A percentile compares a stretch with the other conserved stretches of the same genome.
These are phyloP conservation scores for Mellilla xanthometata DNA, from an alignment of 2,888 invertebrate species.

Conservation along the genomic window DNA sequence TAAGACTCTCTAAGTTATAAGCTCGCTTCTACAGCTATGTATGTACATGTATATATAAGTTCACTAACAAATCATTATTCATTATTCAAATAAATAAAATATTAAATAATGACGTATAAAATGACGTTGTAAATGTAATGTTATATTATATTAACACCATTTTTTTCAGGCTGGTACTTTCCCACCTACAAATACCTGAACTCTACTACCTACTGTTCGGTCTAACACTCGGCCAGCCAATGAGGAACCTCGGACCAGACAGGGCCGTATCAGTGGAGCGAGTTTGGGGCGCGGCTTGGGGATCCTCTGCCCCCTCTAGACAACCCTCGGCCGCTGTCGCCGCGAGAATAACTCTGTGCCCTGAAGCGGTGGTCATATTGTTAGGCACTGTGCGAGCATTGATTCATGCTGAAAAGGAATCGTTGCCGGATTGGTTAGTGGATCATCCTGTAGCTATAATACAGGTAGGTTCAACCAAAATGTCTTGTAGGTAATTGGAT, in stretches of 20 bases:
- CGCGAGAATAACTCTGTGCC: slow-evolving; percentile 90
- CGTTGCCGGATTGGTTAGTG: slow-evolving; percentile 87
- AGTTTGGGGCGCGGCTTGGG: slow-evolving; percentile 98
- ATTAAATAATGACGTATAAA: too few relatives aligned
- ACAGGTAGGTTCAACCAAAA: too few relatives aligned
- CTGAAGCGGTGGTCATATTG: slow-evolving; percentile 95
- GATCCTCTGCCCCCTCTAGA: slow-evolving; percentile 83
- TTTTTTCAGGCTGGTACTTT: slow-evolving; percentile 88
- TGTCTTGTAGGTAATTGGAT: too few relatives aligned
- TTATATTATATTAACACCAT: too few relatives aligned
- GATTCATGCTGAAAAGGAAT: slow-evolving; percentile 82
- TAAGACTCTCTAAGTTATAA: too few relatives aligned
- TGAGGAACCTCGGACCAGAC: slow-evolving; percentile 88
- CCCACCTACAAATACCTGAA: slow-evolving; percentile 95
- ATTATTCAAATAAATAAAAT: too few relatives aligned
- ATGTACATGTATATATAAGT: too few relatives aligned
- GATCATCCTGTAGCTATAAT: slow-evolving; percentile 92
- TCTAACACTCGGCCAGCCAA: slow-evolving; percentile 95
- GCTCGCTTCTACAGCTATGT: too few relatives aligned
- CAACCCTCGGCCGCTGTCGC: slow-evolving; percentile 83
- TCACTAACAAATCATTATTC: too few relatives aligned
- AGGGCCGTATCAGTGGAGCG: slow-evolving; percentile 88
- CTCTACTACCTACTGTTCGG: slow-evolving; percentile 96
- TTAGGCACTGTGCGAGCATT: slow-evolving; percentile 92
- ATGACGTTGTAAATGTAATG: too few relatives aligned